Evolutionary conservation across 2,797 vertebrate genomes (phyloP), one percentile per base, ranked within the genome.

Genomic region (Crocodylus rhombifer): DNA sequence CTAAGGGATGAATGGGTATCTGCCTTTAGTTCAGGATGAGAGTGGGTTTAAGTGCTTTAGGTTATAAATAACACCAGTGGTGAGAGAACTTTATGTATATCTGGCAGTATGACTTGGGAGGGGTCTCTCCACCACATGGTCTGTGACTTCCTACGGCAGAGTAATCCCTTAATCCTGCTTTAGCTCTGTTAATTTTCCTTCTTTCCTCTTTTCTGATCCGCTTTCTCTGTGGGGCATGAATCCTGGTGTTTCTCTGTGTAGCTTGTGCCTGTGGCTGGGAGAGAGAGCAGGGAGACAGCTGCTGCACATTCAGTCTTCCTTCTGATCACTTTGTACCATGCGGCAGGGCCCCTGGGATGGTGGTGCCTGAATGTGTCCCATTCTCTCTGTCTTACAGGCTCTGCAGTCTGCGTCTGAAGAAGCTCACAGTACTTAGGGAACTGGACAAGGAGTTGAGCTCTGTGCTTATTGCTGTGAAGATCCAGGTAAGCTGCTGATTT

Each of bases 381-480:
- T 97, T 97, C 91, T 97, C 87, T 96, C 51, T 96, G 90, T 94
- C 97, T 95, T 94, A 93, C 98, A 99, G 99, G 95, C 98, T 99
- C 60, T 99, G 99, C 97, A 99, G 98, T 95, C 97, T 99, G 97
- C 99, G 99, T 14, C 97, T 99, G 97, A 99, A 99, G 98, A 99
- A 99, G 95, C 98, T 99, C 96, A 98, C 99, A 1, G 98, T 99
- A 98, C 97, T 99, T 96, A 99, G 99, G 96, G 99, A 99, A 97
- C 97, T 99, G 98, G 99, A 99, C 93, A 99, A 99, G 97, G 99
- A 99, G 94, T 98, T 99, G 89, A 99, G 98, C 62, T 99, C 99
- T 2, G 98, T 99, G 95, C 99, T 99, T 93, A 99, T 99, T 6
- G 99, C 99, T 33, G 99, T 99, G 97, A 99, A 99, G 96, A 98